phyloP scores from a whole-genome alignment of 2,113 vertebrate genomes.

The Stegastes partitus region DNA sequence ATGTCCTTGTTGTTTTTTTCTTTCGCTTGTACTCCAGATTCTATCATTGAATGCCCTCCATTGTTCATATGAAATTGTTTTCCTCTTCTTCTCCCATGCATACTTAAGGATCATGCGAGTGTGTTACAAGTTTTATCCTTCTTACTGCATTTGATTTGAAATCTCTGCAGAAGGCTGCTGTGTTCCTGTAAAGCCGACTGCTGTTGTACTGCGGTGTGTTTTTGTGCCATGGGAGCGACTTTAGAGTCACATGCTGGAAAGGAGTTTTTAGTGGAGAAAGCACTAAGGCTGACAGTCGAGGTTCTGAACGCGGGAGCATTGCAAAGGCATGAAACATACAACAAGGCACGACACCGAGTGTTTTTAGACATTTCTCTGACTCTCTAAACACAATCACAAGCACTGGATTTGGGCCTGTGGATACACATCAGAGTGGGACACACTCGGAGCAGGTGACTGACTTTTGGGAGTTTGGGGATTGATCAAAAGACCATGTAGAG shows the following conservation, averaged over 20 bases:
- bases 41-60: slow-evolving; percentile 12
- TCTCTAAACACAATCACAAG: background rate
- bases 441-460: no score
- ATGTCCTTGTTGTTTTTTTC: background rate
- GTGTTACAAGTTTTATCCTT: slow-evolving; percentile 25
- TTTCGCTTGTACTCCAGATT: background rate
- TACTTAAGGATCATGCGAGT: slow-evolving; percentile 12
- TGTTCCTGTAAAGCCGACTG: slow-evolving; percentile 21
- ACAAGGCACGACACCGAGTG: background rate
- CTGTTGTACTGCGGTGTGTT: slow-evolving; percentile 29
- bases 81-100: slow-evolving; percentile 19
- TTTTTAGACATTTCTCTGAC: background rate
- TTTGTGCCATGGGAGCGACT: slow-evolving; percentile 34
- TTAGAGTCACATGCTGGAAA: slow-evolving; percentile 31
- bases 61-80: slow-evolving; percentile 24
- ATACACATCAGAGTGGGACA: background rate
- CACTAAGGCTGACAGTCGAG: no score
- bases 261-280: slow-evolving; percentile 1
- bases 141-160: slow-evolving; percentile 37
- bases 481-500: no score
- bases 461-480: no score
- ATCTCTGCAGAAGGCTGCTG: slow-evolving; percentile 37
- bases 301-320: no score
- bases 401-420: background rate
- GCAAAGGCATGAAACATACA: background rate